Percentiles rank a stretch among this genome's conserved stretches.
Conservation (phyloP, 2,888 invertebrate species). For the Onchidella celtica region DNA sequence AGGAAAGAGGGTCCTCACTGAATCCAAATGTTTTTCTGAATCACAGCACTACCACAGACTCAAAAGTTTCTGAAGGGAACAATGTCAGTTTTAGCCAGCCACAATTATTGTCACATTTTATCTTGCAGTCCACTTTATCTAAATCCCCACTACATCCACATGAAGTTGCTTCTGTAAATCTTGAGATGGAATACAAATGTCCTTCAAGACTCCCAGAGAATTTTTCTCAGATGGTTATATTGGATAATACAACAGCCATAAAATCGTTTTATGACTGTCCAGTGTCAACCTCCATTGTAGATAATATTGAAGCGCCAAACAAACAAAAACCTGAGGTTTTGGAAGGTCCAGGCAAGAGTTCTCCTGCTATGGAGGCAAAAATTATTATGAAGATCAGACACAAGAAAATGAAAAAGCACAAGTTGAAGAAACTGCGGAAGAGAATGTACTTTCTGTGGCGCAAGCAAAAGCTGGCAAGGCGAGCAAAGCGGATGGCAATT, state of each 20-base stretch:
- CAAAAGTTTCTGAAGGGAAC: too few relatives aligned
- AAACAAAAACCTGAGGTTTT: background rate
- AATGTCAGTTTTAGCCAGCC: too few relatives aligned
- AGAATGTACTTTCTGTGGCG: constrained; percentile 51
- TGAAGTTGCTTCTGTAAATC: background rate
- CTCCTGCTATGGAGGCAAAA: constrained; percentile 46
- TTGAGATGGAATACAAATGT: constrained; percentile 18
- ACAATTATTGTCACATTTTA: background rate
- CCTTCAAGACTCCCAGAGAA: constrained; percentile 7
- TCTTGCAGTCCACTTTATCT: background rate
- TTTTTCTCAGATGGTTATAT: constrained; percentile 18
- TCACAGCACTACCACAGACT: too few relatives aligned
- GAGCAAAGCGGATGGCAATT: constrained; percentile 52
- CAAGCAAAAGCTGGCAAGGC: constrained; percentile 44
- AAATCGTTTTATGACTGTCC: constrained; percentile 32
- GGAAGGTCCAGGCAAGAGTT: constrained; percentile 5
- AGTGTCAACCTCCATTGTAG: background rate
- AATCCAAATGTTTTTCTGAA: too few relatives aligned
- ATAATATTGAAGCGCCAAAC: constrained; percentile 18
- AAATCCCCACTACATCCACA: background rate
- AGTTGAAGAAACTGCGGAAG: constrained; percentile 54
- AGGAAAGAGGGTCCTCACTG: too few relatives aligned
- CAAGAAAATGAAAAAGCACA: constrained; percentile 61
- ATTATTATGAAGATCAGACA: constrained; percentile 54
- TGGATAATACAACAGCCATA: constrained; percentile 10